phyloP scores from a whole-genome alignment of 2,888 invertebrate species.

The Sarcophaga rosellei region DNA sequence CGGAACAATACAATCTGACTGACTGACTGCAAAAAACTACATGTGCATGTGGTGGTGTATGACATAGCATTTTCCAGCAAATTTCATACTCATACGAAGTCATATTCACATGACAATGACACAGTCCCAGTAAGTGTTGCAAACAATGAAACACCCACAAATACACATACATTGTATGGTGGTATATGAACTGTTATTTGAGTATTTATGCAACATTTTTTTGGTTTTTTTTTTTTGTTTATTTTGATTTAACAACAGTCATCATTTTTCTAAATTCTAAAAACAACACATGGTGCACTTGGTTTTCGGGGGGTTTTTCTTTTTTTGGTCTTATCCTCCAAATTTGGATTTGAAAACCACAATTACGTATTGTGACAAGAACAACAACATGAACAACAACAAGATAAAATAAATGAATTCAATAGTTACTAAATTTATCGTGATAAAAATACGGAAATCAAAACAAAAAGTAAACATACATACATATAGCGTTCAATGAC shows the following conservation, averaged over 20 bases:
- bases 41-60: neutral
- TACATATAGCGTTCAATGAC: too few species aligned
- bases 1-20: neutral
- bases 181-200: neutral
- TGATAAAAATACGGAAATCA: neutral
- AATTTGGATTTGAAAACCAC: conserved; percentile 13
- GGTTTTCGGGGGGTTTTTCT: neutral
- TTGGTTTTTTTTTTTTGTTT: neutral
- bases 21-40: neutral
- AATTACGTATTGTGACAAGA: neutral
- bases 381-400: too few species aligned
- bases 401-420: neutral
- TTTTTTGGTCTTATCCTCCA: neutral
- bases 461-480: too few species aligned
- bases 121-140: conserved; percentile 12
- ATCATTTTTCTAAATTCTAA: conserved; percentile 33
- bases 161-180: neutral
- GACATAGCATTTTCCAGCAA: conserved; percentile 4
- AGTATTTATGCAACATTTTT: conserved; percentile 28
- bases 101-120: conserved; percentile 28
- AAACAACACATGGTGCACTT: conserved; percentile 34
- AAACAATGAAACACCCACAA: neutral
- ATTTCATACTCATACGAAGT: conserved; percentile 16
- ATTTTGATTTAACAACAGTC: conserved; percentile 55
- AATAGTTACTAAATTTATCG: neutral